Conservation (phyloP, 1,140 invertebrate genomes). For the Bursaphelenchus mucronatus region DNA sequence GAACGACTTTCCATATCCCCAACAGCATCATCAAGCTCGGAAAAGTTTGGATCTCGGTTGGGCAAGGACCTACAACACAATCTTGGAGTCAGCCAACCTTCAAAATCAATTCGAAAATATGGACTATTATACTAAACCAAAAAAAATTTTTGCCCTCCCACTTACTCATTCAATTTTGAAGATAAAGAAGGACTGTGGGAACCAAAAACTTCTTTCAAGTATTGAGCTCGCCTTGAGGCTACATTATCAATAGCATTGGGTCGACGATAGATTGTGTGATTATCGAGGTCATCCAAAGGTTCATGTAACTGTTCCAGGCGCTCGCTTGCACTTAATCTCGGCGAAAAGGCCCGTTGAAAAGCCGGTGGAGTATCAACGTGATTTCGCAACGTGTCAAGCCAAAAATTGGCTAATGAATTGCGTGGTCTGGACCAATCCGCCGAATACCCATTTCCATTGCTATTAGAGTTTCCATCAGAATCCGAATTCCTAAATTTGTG, state of each 20-base stretch:
- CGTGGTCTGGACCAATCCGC: slow-evolving; percentile 21
- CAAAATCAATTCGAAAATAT: too few species aligned
- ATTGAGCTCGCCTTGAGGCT: slow-evolving; percentile 35
- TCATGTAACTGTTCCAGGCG: slow-evolving; percentile 43
- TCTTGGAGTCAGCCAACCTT: too few species aligned
- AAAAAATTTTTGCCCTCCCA: too few species aligned
- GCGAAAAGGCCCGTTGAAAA: slow-evolving; percentile 28
- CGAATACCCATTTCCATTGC: neutral
- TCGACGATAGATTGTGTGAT: slow-evolving; percentile 19
- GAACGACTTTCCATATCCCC: slow-evolving; percentile 30
- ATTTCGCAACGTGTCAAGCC: slow-evolving; percentile 31
- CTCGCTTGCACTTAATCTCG: slow-evolving; percentile 40
- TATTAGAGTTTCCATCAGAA: too few species aligned
- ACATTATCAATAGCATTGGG: slow-evolving; percentile 27
- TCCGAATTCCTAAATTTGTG: too few species aligned
- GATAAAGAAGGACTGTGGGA: slow-evolving; percentile 9
- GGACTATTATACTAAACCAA: too few species aligned
- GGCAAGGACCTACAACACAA: too few species aligned
- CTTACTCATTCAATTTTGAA: too few species aligned
- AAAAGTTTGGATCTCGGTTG: slow-evolving; percentile 30
- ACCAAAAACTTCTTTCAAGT: slow-evolving; percentile 21
- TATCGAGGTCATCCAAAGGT: slow-evolving; percentile 23
- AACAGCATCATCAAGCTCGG: slow-evolving; percentile 39
- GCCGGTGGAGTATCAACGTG: slow-evolving; percentile 31
- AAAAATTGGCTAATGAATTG: slow-evolving; percentile 37